Conservation (phyloP, 2,888 invertebrate species). For the Brachylomia viminalis region DNA sequence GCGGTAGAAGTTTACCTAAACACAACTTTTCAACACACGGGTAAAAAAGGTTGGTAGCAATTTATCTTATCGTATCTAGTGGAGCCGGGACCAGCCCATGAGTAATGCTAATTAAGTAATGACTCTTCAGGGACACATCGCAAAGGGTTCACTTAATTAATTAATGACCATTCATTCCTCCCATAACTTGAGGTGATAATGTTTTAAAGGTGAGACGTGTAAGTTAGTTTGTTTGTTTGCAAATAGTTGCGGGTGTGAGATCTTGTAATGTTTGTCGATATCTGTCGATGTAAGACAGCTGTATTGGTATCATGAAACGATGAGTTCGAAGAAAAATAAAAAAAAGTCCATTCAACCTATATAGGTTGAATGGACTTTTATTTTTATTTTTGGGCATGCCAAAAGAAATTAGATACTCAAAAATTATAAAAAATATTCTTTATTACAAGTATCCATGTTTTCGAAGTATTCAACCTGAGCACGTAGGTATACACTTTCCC, state of each 20-base stretch:
- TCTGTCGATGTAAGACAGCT: too few relatives aligned
- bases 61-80: slow-evolving; percentile 61
- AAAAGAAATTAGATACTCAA: too few relatives aligned
- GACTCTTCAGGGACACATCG: slow-evolving; percentile 84
- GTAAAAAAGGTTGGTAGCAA: slow-evolving; percentile 47
- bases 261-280: not conserved
- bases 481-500: too few relatives aligned
- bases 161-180: slow-evolving; percentile 87
- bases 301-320: not conserved
- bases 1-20: not conserved
- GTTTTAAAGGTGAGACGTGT: slow-evolving; percentile 67
- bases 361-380: too few relatives aligned
- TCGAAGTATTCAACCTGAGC: too few relatives aligned
- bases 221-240: slow-evolving; percentile 28
- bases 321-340: not conserved
- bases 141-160: slow-evolving; percentile 88
- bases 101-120: slow-evolving; percentile 88
- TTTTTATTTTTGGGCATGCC: too few relatives aligned
- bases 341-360: too few relatives aligned
- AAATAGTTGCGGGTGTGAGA: not conserved
- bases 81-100: slow-evolving; percentile 75
- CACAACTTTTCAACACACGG: slow-evolving; percentile 11
- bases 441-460: too few relatives aligned
- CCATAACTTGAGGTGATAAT: slow-evolving; percentile 76
- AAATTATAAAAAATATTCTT: too few relatives aligned